Evolutionary conservation across 2,113 vertebrate species (phyloP), one percentile per base, ranked within the genome.

Genomic region (Nerophis ophidion): DNA sequence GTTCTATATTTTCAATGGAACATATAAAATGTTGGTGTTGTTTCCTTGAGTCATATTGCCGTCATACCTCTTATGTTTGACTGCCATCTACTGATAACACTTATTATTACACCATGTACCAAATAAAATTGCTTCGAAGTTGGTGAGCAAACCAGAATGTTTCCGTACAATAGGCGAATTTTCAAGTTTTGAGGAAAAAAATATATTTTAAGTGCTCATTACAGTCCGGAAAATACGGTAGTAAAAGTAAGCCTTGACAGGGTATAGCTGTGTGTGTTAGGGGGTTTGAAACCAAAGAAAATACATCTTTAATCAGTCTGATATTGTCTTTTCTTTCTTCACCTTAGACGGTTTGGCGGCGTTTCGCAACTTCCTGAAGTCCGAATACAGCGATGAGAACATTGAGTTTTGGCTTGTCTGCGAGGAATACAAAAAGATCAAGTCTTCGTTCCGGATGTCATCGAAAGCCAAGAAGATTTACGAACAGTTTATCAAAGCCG

Each of bases 351-450:
- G 91, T 6, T 60, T 90, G 75, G 88, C 89, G 0, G 90, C 86
- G 36, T 92, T 92, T 72, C 82, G 86, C 11, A 88, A 79, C 65
- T 92, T 91, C 68, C 88, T 92, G 17, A 91, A 89, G 61, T 89
- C 90, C 0, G 91, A 92, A 74, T 91, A 89, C 77, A 91, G 90
- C n/a, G 90, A 91, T 7, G 91, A 92, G 76, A 91, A 92, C 57
- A 89, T 92, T 6, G 90, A 91, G 63, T 92, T 92, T 77, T 92
- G 90, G 91, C 81, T 92, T 72, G 90, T 87, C 17, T 92, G 91
- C 15, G 90, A 92, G 75, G 90, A 91, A 60, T 91, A 87, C 81
- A 91, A 90, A 78, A 91, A 89, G 74, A 89, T 86, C 58, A 91
- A 77, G 72, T 89, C 88, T 48, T 86, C 89, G 0, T 82, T 84